Base-by-base conservation (phyloP, 1,140 invertebrate genomes). In the Chymomyza costata region DNA sequence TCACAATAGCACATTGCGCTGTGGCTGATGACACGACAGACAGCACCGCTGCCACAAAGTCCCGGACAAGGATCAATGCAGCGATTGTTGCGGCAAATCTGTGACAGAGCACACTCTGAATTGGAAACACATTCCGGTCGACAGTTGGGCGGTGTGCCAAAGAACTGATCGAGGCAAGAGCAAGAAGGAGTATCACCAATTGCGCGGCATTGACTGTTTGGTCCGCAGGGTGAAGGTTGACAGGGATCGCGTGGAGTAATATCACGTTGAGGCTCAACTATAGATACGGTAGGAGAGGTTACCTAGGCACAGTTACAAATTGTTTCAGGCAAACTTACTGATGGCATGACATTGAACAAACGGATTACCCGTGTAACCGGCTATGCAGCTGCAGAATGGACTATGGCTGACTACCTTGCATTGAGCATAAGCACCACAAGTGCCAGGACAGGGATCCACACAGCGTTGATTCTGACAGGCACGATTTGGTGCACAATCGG, bases 31-130 rank as follows among this genome's bases (percentile, higher is more conserved):
- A 94, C 91, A 48, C 90, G 87, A 83, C 94, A 95, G 19, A 90
- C 83, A 1, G 93, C 90, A 73, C 91, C 90, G 39, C 82, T 73
- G 7, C 93, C 93, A 76, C 94, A 95, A 5, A 92, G 89, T 39
- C 93, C 92, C 1, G 90, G 87, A 70, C 93, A 95, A 1, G 93
- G 93, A 83, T 94, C 90, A 46, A 87, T 85, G 74, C 92, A 93
- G 59, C 88, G 90, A 30, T 90, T 89, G 55, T 89, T 88, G 16
- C 89, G 86, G 68, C 92, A 93, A 1, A 90, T 89, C 48, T 88
- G 85, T 25, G 88, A 69, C 16, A 85, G 86, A 2, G 88, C 55
- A 83, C 92, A 93, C 50, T 93, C 92, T 2, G 87, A 87, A 66
- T 91, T 92, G 7, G 88, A 86, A 1, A 89, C 71, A 68, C 92